These are phyloP conservation scores for Pseudococcus longispinus DNA, from an alignment of 2,888 invertebrate genomes.

Conservation along the genomic window DNA sequence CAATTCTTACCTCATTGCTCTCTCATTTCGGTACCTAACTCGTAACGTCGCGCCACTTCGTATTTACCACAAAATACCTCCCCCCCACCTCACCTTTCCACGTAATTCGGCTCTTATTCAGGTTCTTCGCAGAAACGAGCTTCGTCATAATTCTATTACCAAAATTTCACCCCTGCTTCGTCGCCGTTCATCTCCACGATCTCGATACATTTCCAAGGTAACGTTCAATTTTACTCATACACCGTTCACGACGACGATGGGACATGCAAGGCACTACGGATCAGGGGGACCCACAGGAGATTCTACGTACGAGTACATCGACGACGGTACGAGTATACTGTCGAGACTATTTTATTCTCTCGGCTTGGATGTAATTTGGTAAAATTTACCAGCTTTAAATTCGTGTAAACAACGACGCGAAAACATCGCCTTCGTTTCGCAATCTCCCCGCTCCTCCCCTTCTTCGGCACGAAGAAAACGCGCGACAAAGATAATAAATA, in stretches of 20 bases:
- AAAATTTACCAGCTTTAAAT: slow-evolving; percentile 6
- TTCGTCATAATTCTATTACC: background rate
- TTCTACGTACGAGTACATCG: background rate
- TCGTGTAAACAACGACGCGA: background rate
- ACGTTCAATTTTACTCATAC: background rate
- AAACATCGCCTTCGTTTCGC: background rate
- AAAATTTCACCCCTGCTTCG: background rate
- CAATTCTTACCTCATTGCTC: background rate
- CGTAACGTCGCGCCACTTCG: background rate
- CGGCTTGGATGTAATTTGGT: background rate
- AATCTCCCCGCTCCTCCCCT: background rate
- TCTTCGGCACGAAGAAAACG: background rate
- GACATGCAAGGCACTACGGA: background rate
- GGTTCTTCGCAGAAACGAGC: background rate
- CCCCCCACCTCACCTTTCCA: background rate
- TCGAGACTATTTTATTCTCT: background rate
- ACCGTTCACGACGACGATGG: background rate
- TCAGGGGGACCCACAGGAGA: background rate
- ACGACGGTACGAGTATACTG: background rate
- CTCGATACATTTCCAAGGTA: background rate
- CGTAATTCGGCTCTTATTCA: background rate
- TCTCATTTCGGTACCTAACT: background rate
- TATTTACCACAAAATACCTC: background rate
- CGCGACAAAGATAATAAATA: slow-evolving; percentile 5
- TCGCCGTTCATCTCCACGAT: background rate